Evolutionary conservation across 2,888 invertebrate genomes (phyloP).

Genomic region (Leucophenga maculata): DNA sequence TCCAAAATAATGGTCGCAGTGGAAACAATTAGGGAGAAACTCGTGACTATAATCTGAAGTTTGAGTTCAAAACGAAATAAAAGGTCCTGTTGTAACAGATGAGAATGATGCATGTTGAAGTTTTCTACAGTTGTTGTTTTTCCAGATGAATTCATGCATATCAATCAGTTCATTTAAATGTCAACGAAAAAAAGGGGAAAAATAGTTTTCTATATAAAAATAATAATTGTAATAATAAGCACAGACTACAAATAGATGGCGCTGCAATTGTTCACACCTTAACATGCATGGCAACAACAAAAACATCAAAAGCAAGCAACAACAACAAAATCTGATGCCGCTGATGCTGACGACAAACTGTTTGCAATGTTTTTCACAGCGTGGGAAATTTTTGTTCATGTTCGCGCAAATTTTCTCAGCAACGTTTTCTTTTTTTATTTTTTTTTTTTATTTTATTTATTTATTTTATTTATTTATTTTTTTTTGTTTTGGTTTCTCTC

Average conservation of each 20-base stretch:
- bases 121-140: too few species aligned
- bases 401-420: not conserved
- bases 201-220: not conserved
- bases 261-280: constrained; percentile 9
- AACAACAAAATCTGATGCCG: constrained; percentile 40
- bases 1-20: too few species aligned
- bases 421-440: constrained; percentile 26
- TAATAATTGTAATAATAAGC: constrained; percentile 1
- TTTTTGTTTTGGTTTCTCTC: not conserved
- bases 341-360: constrained; percentile 40
- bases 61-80: too few species aligned
- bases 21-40: too few species aligned
- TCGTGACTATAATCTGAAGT: too few species aligned
- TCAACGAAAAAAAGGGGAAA: constrained; percentile 27
- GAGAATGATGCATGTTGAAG: too few species aligned
- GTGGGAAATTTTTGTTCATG: constrained; percentile 46
- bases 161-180: not conserved
- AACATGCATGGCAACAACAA: not conserved
- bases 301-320: not conserved
- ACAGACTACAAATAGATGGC: constrained; percentile 41
- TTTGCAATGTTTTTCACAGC: constrained; percentile 50
- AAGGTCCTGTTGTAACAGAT: too few species aligned
- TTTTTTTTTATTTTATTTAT: not conserved
- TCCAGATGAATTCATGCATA: not conserved
- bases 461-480: not conserved